Conservation (phyloP, 2,113 vertebrate species). For the Dolichallabes microphthalmus region DNA sequence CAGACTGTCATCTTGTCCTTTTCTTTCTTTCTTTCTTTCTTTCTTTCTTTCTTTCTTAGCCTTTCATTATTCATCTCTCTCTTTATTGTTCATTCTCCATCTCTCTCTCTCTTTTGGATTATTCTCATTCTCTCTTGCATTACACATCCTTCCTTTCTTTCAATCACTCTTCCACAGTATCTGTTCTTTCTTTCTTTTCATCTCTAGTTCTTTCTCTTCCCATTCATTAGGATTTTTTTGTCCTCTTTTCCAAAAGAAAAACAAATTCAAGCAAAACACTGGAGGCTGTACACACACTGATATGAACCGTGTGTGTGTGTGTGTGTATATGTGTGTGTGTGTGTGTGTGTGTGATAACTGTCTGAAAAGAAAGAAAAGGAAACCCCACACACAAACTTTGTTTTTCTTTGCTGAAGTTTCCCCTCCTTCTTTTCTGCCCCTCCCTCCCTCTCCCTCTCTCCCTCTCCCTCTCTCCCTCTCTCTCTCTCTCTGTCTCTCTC, state of each 20-base stretch:
- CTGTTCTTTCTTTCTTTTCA: neutral
- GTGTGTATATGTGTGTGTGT: neutral
- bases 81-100: neutral
- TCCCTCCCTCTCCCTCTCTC: slow-evolving; percentile 26
- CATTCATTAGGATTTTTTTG: neutral
- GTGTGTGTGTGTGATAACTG: neutral
- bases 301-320: neutral
- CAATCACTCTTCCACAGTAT: neutral
- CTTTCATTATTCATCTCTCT: neutral
- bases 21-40: neutral
- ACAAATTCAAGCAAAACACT: neutral
- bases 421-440: slow-evolving; percentile 49
- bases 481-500: slow-evolving; percentile 31
- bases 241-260: neutral
- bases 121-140: neutral
- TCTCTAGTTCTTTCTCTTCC: neutral
- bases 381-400: slow-evolving; percentile 57
- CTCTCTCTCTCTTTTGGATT: neutral
- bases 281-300: neutral
- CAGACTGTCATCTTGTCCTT: neutral
- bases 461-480: slow-evolving; percentile 18
- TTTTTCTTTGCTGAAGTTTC: slow-evolving; percentile 52
- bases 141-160: neutral
- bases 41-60: neutral
- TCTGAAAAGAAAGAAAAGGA: slow-evolving; percentile 38